A percentile compares a stretch with the other conserved stretches of the same genome.
Evolutionary conservation across 2,888 invertebrate genomes (phyloP).

Genomic region (Quadroppia sp.): DNA sequence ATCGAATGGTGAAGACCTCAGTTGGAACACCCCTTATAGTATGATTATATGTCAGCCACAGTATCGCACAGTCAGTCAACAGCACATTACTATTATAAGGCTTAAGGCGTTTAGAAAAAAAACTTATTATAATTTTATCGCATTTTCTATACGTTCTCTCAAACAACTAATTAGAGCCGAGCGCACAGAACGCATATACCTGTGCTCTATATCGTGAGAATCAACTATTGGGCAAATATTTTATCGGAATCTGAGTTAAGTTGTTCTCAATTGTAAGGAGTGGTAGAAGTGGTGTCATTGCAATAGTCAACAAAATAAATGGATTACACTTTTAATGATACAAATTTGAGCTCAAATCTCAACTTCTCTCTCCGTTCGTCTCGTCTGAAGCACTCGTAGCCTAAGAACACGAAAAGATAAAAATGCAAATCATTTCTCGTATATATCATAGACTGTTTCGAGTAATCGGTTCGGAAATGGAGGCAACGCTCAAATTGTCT

Average conservation of each 20-base stretch:
- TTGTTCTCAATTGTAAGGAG: not conserved
- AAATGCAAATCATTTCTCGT: conserved; percentile 8
- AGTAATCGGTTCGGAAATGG: not conserved
- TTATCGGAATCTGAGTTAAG: not conserved
- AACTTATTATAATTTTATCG: conserved; percentile 22
- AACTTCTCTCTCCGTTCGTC: not conserved
- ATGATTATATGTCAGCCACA: not conserved
- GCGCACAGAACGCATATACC: not conserved
- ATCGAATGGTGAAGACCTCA: too few relatives aligned
- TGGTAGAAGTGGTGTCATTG: not conserved
- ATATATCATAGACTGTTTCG: not conserved
- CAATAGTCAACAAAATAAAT: conserved; percentile 19
- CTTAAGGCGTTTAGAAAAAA: not conserved
- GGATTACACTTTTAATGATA: conserved; percentile 14
- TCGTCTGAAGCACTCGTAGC: conserved; percentile 9
- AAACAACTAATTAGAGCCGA: conserved; percentile 8
- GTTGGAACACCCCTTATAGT: not conserved
- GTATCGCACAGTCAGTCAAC: not conserved
- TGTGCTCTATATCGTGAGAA: conserved; percentile 1
- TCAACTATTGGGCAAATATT: too few relatives aligned
- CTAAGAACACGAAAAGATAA: conserved; percentile 8
- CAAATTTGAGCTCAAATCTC: not conserved
- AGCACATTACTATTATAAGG: not conserved
- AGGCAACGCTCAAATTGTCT: conserved; percentile 1
- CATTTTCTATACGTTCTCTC: not conserved